Conservation (phyloP, 2,797 vertebrate genomes). For the Macropus fuliginosus region DNA sequence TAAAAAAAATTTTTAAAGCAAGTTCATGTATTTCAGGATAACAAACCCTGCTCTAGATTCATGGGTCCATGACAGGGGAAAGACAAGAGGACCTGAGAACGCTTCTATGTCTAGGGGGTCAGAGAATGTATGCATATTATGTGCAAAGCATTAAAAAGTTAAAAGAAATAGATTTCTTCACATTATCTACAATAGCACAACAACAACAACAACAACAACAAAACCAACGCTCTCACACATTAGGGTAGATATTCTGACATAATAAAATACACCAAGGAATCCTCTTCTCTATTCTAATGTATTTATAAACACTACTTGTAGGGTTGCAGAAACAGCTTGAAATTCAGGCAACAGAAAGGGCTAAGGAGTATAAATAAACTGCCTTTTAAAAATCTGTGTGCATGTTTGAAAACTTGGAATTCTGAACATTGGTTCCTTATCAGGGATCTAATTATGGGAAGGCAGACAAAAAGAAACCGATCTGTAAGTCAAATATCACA, state of each 20-base stretch:
- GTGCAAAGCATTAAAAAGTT: background rate
- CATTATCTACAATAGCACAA: background rate
- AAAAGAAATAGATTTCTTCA: background rate
- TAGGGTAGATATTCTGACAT: background rate
- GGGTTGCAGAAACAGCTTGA: background rate
- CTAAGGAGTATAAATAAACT: background rate
- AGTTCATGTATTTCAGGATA: background rate
- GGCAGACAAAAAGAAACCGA: background rate
- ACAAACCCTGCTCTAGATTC: background rate
- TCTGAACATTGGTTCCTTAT: background rate
- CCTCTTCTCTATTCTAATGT: background rate
- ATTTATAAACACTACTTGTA: background rate
- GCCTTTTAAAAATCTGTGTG: background rate
- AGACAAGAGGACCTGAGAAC: background rate
- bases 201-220: too few relatives aligned
- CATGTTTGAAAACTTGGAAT: background rate
- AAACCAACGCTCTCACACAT: background rate
- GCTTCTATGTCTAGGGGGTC: background rate
- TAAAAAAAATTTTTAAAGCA: background rate
- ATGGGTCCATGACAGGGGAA: background rate
- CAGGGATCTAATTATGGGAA: background rate
- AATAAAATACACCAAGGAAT: background rate
- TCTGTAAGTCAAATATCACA: background rate
- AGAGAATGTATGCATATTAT: background rate
- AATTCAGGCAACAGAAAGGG: background rate